These are phyloP conservation scores for Luscinia luscinia DNA, from an alignment of 2,797 vertebrate genomes.

Conservation along the genomic window DNA sequence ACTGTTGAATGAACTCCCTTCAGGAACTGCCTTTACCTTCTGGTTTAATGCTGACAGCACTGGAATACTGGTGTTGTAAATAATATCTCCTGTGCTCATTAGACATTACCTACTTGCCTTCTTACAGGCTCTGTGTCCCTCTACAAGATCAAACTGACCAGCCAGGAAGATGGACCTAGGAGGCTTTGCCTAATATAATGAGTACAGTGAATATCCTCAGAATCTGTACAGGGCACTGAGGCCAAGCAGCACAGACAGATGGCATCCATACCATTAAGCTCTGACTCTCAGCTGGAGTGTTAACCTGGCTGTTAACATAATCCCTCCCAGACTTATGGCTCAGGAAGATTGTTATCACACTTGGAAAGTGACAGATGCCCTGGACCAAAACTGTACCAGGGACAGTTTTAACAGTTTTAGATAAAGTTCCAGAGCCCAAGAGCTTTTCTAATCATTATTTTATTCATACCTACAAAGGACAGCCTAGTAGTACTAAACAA, in stretches of 20 bases:
- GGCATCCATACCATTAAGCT: not conserved
- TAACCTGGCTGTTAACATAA: not conserved
- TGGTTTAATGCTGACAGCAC: not conserved
- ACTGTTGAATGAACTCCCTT: not conserved
- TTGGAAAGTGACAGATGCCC: not conserved
- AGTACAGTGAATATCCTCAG: not conserved
- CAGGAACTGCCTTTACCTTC: not conserved
- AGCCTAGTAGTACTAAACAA: not conserved
- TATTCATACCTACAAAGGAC: not conserved
- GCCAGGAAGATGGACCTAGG: not conserved
- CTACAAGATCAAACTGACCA: not conserved
- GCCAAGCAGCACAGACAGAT: not conserved
- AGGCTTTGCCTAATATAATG: not conserved
- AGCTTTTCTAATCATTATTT: not conserved
- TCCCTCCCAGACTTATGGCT: not conserved
- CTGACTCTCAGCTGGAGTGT: not conserved
- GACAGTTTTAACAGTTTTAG: not conserved
- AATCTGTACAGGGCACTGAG: not conserved
- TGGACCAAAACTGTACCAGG: not conserved
- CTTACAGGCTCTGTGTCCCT: not conserved
- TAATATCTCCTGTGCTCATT: rapidly evolving
- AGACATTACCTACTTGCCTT: not conserved
- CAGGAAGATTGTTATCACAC: not conserved
- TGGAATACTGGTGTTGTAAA: not conserved
- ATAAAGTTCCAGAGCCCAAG: not conserved